Conservation (phyloP, 2,888 invertebrate species). For the Rhyacophila evoluta region DNA sequence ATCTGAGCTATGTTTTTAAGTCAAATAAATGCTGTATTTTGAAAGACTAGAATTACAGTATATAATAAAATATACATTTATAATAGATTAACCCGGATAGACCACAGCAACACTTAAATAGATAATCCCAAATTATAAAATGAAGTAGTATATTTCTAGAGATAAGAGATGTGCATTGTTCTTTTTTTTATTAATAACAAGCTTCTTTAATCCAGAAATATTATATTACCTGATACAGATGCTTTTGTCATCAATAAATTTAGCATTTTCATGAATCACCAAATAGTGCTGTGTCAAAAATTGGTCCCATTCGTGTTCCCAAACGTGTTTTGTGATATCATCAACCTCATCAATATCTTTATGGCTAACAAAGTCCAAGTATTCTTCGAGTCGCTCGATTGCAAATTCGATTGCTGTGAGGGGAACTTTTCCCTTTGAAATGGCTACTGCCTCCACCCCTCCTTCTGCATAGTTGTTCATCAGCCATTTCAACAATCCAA, state of each 20-base stretch:
- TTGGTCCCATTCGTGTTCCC: conserved; percentile 92
- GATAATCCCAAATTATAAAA: too few species aligned
- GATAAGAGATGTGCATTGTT: too few species aligned
- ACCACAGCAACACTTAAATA: too few species aligned
- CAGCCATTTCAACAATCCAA: conserved; percentile 85
- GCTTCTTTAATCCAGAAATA: too few species aligned
- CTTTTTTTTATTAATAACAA: too few species aligned
- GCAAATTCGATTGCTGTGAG: conserved; percentile 85
- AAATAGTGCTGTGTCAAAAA: conserved; percentile 79
- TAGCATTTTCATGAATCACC: conserved; percentile 75
- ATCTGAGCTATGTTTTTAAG: too few species aligned
- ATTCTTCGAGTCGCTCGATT: conserved; percentile 81
- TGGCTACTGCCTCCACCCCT: conserved; percentile 71
- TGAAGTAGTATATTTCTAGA: too few species aligned
- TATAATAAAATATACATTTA: too few species aligned
- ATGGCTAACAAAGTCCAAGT: conserved; percentile 79
- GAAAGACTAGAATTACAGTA: too few species aligned
- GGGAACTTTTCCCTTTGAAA: conserved; percentile 77
- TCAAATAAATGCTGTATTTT: too few species aligned
- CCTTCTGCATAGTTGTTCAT: conserved; percentile 70
- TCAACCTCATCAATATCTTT: conserved; percentile 83
- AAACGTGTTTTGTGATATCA: conserved; percentile 72
- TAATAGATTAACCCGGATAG: too few species aligned
- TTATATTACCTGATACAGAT: conserved; percentile 60
- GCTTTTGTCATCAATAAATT: conserved; percentile 66